Evolutionary conservation across 2,797 vertebrate species (phyloP).

Genomic region (Arnoldichthys spilopterus): DNA sequence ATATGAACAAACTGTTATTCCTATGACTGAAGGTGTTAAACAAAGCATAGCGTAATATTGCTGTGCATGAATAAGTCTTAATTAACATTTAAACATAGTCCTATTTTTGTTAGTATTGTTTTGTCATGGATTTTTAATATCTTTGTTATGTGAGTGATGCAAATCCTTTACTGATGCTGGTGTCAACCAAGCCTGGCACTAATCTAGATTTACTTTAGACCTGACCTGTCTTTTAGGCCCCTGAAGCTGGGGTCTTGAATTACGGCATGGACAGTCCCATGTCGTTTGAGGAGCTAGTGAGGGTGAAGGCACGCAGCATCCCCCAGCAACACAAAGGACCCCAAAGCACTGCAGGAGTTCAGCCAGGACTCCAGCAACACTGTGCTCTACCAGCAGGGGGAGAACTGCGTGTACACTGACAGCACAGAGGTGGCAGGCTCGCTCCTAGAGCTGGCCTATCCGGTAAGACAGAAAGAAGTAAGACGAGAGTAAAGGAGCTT

Average conservation of each 20-base stretch:
- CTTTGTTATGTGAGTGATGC: neutral
- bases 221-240: slow-evolving; percentile 27
- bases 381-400: slow-evolving; percentile 93
- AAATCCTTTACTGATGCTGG: neutral
- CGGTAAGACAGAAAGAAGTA: slow-evolving; percentile 76
- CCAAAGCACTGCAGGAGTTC: slow-evolving; percentile 93
- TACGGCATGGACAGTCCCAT: slow-evolving; percentile 94
- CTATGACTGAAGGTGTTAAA: too few species aligned
- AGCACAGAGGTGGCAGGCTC: slow-evolving; percentile 96
- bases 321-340: slow-evolving; percentile 96
- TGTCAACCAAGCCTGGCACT: neutral
- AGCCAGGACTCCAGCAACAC: slow-evolving; percentile 82
- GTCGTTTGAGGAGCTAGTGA: slow-evolving; percentile 96
- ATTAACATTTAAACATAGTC: neutral
- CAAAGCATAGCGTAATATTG: too few species aligned
- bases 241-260: slow-evolving; percentile 78
- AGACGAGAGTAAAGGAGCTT: neutral
- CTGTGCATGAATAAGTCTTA: neutral
- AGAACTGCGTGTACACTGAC: slow-evolving; percentile 95
- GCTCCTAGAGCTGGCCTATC: slow-evolving; percentile 94
- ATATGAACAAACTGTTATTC: too few species aligned
- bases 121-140: too few species aligned
- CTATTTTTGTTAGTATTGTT: neutral
- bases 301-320: slow-evolving; percentile 92
- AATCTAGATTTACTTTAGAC: neutral